Base-by-base conservation (phyloP, 2,113 vertebrate genomes). In the Zapus hudsonius region DNA sequence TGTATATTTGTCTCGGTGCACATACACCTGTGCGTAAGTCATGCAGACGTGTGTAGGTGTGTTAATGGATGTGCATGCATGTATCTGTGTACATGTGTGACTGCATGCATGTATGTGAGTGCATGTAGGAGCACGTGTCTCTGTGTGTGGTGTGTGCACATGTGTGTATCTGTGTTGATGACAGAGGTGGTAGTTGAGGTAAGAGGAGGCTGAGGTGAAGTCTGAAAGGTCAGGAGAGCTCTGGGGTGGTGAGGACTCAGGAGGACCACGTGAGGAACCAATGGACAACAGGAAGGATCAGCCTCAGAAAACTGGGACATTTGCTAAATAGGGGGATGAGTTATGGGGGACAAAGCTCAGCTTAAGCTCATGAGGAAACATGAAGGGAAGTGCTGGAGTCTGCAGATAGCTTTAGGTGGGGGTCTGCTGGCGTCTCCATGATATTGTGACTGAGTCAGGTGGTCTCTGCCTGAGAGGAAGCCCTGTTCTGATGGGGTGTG, bases 391-490 rank as follows among this genome's bases (percentile, higher is more conserved):
- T 84, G 59, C n/a, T 59, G 15, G 72, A n/a, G 73, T 52, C 52
- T 52, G 52, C 52, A 52, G 12, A 12, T 47, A 47, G n/a, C n/a
- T n/a, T n/a, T n/a, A n/a, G n/a, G n/a, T n/a, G n/a, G n/a, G 6
- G 16, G 6, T 96, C 57, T 93, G 79, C 52, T 57, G 25, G 80
- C 92, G 84, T n/a, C 76, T 38, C 91, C 91, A 25, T 95, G 86
- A 92, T 97, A 96, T 96, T 94, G 78, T 85, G 73, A 61, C 59
- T 78, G 33, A 95, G 70, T 67, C 86, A 76, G 87, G 86, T 0
- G 0, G 61, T 96, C 83, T 10, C 87, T 91, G 94, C 84, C 82
- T 87, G 10, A 7, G 94, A 52, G 92, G 73, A 97, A 97, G 93
- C 9, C 10, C 69, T 40, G 85, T 96, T 94, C 94, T 93, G 89